These are phyloP conservation scores for Scolopax mira DNA, from an alignment of 2,113 vertebrate species.

Conservation along the genomic window DNA sequence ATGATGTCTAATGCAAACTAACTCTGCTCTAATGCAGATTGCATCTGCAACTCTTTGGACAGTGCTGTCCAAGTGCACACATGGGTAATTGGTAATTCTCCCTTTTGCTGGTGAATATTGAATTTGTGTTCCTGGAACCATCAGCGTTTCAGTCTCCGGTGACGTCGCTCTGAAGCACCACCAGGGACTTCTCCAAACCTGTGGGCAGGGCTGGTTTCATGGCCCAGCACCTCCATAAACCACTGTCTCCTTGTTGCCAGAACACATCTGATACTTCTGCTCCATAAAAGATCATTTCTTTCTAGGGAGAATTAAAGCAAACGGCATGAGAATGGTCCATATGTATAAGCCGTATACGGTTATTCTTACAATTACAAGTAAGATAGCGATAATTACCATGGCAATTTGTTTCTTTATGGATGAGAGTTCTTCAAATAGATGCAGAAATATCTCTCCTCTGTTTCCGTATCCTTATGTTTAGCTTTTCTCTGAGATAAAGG, in stretches of 20 bases:
- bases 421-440: conserved; percentile 63
- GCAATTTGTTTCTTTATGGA: conserved; percentile 69
- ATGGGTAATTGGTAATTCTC: rapidly evolving
- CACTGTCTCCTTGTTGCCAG: background rate
- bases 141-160: rapidly evolving
- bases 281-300: conserved; percentile 57
- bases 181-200: background rate
- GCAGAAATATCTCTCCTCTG: conserved; percentile 57
- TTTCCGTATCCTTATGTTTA: conserved; percentile 49
- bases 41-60: rapidly evolving
- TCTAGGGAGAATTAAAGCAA: background rate
- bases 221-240: background rate
- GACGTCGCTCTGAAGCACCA: background rate
- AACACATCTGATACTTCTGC: background rate
- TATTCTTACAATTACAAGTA: conserved; percentile 45
- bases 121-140: rapidly evolving
- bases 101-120: background rate
- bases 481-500: conserved; percentile 47
- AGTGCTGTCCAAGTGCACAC: rapidly evolving
- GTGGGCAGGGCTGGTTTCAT: background rate
- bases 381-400: conserved; percentile 62
- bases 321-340: conserved; percentile 14
- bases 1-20: background rate
- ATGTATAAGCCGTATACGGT: conserved; percentile 37
- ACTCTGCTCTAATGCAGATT: rapidly evolving